Conservation (phyloP, 2,113 vertebrate genomes). For the Circaetus cinerascens region DNA sequence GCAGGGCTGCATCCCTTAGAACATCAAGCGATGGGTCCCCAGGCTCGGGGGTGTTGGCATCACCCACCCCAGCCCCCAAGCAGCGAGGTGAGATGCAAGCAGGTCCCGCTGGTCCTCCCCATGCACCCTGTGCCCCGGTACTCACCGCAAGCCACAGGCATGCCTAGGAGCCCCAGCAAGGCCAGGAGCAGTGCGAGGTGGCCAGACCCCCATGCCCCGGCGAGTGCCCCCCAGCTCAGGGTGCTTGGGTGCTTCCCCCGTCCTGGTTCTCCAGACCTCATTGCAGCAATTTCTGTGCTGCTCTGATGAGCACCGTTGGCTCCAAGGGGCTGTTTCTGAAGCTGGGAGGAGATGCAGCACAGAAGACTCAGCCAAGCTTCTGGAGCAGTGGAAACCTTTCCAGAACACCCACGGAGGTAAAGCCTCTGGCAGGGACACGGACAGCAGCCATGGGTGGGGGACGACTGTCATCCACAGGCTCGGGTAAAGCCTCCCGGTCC, state of each 20-base stretch:
- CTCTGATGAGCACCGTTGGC: fast-evolving
- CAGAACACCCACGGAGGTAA: background rate
- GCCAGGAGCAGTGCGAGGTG: background rate
- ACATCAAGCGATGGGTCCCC: background rate
- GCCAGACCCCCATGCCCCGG: fast-evolving
- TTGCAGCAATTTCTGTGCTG: background rate
- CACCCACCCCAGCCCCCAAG: background rate
- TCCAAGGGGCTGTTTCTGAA: background rate
- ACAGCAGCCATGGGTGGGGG: background rate
- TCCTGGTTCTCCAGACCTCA: background rate
- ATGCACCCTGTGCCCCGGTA: fast-evolving
- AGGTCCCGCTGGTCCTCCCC: background rate
- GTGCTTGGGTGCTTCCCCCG: fast-evolving
- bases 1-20: background rate
- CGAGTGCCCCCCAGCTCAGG: fast-evolving
- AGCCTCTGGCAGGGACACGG: fast-evolving
- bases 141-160: background rate
- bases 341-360: background rate
- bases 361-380: background rate
- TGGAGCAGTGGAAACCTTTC: background rate
- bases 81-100: background rate
- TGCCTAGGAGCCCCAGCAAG: background rate
- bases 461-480: background rate
- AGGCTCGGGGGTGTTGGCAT: background rate
- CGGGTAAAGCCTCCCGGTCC: background rate